Conservation (phyloP, 1,140 invertebrate species). For the Heliconius eleuchia region DNA sequence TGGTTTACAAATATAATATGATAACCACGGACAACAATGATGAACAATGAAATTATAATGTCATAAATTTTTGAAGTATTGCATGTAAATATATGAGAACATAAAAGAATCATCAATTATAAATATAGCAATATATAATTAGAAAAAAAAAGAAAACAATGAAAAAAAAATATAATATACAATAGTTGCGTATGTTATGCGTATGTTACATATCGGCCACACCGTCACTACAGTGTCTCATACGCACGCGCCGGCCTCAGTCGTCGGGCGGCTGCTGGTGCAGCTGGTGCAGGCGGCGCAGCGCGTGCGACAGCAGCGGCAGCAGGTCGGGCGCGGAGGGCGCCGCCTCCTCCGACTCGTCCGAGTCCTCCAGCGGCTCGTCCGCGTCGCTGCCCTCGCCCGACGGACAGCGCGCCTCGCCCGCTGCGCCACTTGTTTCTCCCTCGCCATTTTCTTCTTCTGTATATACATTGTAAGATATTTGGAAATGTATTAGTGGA, state of each 20-base stretch:
- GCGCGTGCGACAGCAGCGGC: constrained; percentile 38
- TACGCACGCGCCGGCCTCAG: constrained; percentile 12
- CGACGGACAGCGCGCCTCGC: constrained; percentile 37
- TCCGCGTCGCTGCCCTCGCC: constrained; percentile 37
- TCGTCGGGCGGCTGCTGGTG: constrained; percentile 36
- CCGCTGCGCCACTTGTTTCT: constrained; percentile 26
- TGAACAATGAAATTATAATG: not conserved
- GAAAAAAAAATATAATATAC: not conserved
- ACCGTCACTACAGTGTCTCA: not conserved
- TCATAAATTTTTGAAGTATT: not conserved
- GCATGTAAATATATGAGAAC: not conserved
- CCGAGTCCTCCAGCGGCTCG: constrained; percentile 39
- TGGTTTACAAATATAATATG: not conserved
- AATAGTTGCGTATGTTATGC: not conserved
- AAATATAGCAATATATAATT: not conserved
- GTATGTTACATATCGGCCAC: not conserved
- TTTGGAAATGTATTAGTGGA: no score
- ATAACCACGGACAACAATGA: not conserved
- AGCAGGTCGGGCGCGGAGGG: constrained; percentile 31
- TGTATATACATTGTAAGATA: constrained; percentile 6
- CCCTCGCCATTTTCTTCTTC: constrained; percentile 44
- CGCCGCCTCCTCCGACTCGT: constrained; percentile 44
- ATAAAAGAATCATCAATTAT: no score
- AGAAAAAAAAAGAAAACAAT: not conserved
- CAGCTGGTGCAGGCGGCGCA: constrained; percentile 38